Evolutionary conservation across 2,113 vertebrate genomes (phyloP).

Genomic region (Passer domesticus): DNA sequence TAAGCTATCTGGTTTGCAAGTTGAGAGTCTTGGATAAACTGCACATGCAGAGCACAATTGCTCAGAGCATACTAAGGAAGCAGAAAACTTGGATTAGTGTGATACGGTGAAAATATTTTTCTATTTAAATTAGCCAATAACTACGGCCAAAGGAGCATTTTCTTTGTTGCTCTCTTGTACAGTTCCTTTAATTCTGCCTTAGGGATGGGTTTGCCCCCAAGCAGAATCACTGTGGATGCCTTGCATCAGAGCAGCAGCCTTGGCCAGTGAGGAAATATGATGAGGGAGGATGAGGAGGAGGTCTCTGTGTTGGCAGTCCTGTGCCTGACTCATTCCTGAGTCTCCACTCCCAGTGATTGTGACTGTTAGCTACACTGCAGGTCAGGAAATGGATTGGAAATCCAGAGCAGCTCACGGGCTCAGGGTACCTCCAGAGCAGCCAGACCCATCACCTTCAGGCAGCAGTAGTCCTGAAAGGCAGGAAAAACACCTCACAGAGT

Average conservation of each 20-base stretch:
- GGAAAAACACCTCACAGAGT: background rate
- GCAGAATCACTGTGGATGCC: background rate
- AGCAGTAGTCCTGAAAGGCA: background rate
- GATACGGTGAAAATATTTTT: background rate
- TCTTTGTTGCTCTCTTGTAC: background rate
- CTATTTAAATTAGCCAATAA: background rate
- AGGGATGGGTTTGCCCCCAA: background rate
- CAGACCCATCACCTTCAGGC: background rate
- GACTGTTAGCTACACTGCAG: background rate
- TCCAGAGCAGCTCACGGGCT: background rate
- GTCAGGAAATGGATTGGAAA: background rate
- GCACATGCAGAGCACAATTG: rapidly evolving
- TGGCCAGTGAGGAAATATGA: background rate
- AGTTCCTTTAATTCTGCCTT: background rate
- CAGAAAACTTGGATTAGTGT: background rate
- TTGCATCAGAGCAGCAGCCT: background rate
- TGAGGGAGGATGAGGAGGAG: background rate
- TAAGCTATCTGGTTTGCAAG: background rate
- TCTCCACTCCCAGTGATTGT: background rate
- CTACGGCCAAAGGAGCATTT: background rate
- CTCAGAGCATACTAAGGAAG: background rate
- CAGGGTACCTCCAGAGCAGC: background rate
- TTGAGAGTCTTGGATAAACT: background rate
- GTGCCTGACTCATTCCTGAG: background rate
- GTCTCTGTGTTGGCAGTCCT: background rate